These are phyloP conservation scores for Pyrrhia umbra DNA, from an alignment of 2,888 invertebrate genomes.

Conservation along the genomic window DNA sequence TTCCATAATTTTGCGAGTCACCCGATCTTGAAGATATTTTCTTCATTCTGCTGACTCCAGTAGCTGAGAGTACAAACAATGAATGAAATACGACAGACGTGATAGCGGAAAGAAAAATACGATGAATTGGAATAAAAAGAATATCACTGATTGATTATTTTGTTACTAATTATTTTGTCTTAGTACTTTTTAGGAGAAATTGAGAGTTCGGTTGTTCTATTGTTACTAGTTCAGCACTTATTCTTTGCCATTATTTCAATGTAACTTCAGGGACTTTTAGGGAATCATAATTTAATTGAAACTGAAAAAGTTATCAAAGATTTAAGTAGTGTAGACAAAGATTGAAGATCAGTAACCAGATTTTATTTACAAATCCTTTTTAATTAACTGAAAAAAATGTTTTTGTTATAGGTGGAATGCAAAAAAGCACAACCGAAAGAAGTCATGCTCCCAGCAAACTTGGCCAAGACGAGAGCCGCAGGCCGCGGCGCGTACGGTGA, in stretches of 20 bases:
- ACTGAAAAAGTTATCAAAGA: not conserved
- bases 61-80: slow-evolving; percentile 64
- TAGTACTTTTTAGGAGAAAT: not conserved
- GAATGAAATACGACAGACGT: slow-evolving; percentile 55
- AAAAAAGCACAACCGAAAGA: slow-evolving; percentile 99
- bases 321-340: too few relatives aligned
- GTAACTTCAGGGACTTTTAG: too few relatives aligned
- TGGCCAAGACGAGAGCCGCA: slow-evolving; percentile 98
- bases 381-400: too few relatives aligned
- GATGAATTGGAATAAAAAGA: slow-evolving; percentile 56
- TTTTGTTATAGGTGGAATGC: slow-evolving; percentile 97
- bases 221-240: slow-evolving; percentile 1
- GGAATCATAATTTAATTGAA: too few relatives aligned
- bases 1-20: slow-evolving; percentile 84
- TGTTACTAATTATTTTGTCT: slow-evolving; percentile 26
- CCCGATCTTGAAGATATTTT: slow-evolving; percentile 76
- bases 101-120: slow-evolving; percentile 24
- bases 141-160: slow-evolving; percentile 28
- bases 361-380: too few relatives aligned
- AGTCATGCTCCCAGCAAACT: slow-evolving; percentile 99
- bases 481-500: slow-evolving; percentile 99
- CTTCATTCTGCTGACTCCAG: slow-evolving; percentile 76
- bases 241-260: too few relatives aligned
- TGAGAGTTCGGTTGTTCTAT: slow-evolving; percentile 2
- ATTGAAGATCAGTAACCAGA: too few relatives aligned